A percentile compares a stretch with the other conserved stretches of the same genome.
Evolutionary conservation across 1,140 invertebrate species (phyloP).

Genomic region (Orussus abietinus): DNA sequence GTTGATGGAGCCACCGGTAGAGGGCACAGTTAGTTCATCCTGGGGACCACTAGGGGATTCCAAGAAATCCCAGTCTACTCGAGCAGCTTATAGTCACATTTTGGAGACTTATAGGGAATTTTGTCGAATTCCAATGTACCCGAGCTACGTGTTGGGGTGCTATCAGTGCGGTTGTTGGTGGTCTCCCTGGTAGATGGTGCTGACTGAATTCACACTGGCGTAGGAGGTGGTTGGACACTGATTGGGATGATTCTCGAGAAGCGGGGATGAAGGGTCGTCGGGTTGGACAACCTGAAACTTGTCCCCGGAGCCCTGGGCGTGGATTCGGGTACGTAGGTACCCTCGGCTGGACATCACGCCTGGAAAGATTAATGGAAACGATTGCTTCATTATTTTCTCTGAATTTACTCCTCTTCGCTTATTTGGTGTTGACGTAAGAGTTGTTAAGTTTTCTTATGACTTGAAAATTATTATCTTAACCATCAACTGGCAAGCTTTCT

Average conservation of each 20-base stretch:
- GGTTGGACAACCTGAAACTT: slow-evolving; percentile 20
- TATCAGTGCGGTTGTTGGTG: too few relatives aligned
- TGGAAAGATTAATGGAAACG: slow-evolving; percentile 32
- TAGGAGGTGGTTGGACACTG: slow-evolving; percentile 48
- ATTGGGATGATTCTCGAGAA: slow-evolving; percentile 40
- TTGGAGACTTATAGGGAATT: too few relatives aligned
- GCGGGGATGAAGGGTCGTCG: slow-evolving; percentile 38
- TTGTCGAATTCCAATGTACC: too few relatives aligned
- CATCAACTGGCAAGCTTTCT: slow-evolving; percentile 5
- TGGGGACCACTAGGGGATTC: too few relatives aligned
- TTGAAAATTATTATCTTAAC: slow-evolving; percentile 4
- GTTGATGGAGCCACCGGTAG: too few relatives aligned
- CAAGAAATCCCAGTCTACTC: too few relatives aligned
- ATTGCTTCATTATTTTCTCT: slow-evolving; percentile 1
- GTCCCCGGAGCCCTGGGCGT: slow-evolving; percentile 20
- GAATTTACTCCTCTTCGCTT: slow-evolving; percentile 4
- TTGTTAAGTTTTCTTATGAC: slow-evolving; percentile 2
- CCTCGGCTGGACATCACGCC: slow-evolving; percentile 47
- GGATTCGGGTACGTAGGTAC: slow-evolving; percentile 24
- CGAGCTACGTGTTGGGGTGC: too few relatives aligned
- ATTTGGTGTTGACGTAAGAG: not conserved
- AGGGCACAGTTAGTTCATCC: too few relatives aligned
- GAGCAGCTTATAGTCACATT: too few relatives aligned
- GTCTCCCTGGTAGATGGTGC: too few relatives aligned
- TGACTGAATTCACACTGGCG: slow-evolving; percentile 52